Conservation (phyloP, 2,888 invertebrate species). For the Laspeyria flexula region DNA sequence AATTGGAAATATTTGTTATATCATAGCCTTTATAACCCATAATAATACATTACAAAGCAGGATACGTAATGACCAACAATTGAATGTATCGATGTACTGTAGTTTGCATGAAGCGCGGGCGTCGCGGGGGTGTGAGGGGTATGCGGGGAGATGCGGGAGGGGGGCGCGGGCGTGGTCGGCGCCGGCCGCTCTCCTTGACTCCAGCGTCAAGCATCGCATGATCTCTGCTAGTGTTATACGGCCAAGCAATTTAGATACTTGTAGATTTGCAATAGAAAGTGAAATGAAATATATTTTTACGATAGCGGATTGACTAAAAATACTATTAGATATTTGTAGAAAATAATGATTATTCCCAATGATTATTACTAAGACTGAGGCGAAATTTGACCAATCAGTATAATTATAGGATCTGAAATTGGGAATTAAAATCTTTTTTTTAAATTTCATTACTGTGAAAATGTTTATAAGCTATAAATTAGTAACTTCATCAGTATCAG, state of each 20-base stretch:
- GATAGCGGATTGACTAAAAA: too few species aligned
- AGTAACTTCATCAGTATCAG: too few species aligned
- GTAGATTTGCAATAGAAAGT: slow-evolving; percentile 8
- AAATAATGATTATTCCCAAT: too few species aligned
- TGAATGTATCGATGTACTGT: slow-evolving; percentile 59
- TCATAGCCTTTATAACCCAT: slow-evolving; percentile 52
- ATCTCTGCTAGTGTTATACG: slow-evolving; percentile 67
- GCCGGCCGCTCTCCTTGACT: slow-evolving; percentile 86
- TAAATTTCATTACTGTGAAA: too few species aligned
- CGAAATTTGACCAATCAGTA: too few species aligned
- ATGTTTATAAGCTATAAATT: too few species aligned
- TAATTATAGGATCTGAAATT: too few species aligned
- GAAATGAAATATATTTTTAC: background rate
- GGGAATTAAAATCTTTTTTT: too few species aligned
- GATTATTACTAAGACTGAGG: too few species aligned
- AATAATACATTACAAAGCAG: slow-evolving; percentile 59
- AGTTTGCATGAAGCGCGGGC: slow-evolving; percentile 61
- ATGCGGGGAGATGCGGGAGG: slow-evolving; percentile 46
- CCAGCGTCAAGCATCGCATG: slow-evolving; percentile 84
- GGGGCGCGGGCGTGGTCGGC: slow-evolving; percentile 80
- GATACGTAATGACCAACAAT: slow-evolving; percentile 72
- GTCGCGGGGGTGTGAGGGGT: slow-evolving; percentile 49
- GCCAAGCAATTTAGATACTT: slow-evolving; percentile 56
- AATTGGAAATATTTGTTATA: slow-evolving; percentile 54
- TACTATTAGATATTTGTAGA: too few species aligned